Evolutionary conservation across 2,797 vertebrate genomes (phyloP).

Genomic region (Vipera ursinii): DNA sequence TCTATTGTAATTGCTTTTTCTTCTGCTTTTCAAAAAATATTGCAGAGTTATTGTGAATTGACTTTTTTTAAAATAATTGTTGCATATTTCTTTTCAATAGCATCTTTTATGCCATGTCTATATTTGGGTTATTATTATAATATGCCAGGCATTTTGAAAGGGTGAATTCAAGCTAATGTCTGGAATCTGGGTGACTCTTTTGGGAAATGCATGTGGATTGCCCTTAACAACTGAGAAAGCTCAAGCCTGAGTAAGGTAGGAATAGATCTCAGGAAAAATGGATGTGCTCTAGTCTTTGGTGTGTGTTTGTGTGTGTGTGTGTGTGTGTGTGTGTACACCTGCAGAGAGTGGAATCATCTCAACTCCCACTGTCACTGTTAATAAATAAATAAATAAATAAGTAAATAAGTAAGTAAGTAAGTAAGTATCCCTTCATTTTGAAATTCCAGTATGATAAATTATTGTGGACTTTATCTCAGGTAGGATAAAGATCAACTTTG

Average conservation of each 20-base stretch:
- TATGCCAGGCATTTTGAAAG: background rate
- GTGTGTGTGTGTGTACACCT: too few species aligned
- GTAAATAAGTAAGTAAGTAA: rapidly evolving
- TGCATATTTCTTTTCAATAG: background rate
- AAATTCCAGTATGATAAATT: background rate
- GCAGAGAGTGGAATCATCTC: too few species aligned
- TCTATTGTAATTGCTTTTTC: background rate
- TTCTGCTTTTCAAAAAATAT: background rate
- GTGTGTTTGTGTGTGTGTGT: too few species aligned
- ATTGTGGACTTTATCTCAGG: background rate
- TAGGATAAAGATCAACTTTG: background rate
- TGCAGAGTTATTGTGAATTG: background rate
- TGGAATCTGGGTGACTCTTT: background rate
- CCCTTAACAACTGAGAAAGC: background rate
- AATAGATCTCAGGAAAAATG: rapidly evolving
- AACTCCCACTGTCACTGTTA: background rate
- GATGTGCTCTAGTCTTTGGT: background rate
- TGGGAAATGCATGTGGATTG: background rate
- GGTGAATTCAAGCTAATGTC: background rate
- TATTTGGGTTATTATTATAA: background rate
- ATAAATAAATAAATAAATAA: rapidly evolving
- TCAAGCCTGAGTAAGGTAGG: rapidly evolving
- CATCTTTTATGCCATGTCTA: background rate
- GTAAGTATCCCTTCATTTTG: rapidly evolving
- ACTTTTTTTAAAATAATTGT: background rate